Percentiles rank a stretch among this genome's conserved stretches.
These are phyloP conservation scores for Ceratitis capitata DNA, from an alignment of 1,140 invertebrate genomes.

Conservation along the genomic window DNA sequence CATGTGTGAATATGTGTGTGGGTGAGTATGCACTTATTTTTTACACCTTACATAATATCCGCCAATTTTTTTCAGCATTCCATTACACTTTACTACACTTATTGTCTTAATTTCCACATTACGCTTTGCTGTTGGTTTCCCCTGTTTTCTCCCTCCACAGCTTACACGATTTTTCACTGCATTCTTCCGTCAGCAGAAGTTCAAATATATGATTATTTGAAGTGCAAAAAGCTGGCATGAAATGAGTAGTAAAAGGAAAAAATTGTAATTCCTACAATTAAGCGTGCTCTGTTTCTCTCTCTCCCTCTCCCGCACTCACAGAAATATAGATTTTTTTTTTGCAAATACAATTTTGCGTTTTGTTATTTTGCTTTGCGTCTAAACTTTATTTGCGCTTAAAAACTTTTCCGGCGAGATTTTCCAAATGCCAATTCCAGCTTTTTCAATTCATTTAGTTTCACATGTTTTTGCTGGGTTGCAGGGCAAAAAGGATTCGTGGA, in stretches of 20 bases:
- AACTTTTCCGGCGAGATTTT: slow-evolving; percentile 18
- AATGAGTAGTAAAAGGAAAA: not conserved
- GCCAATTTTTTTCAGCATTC: not conserved
- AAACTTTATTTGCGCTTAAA: not conserved
- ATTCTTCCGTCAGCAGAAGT: not conserved
- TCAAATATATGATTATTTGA: slow-evolving; percentile 2
- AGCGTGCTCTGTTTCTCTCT: not conserved
- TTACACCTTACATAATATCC: not conserved
- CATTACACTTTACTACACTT: not conserved
- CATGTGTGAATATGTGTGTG: not conserved
- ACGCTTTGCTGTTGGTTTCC: not conserved
- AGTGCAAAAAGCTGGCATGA: not conserved
- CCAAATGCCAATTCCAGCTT: not conserved
- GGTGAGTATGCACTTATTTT: too few species aligned
- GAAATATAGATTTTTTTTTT: too few species aligned
- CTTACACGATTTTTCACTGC: not conserved
- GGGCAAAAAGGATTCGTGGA: too few species aligned
- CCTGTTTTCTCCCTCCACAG: not conserved
- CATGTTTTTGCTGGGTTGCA: not conserved
- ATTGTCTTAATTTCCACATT: not conserved
- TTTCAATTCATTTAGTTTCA: slow-evolving; percentile 7
- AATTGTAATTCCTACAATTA: not conserved
- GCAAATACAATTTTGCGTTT: not conserved
- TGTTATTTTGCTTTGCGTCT: not conserved
- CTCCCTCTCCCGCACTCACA: not conserved